Evolutionary conservation across 2,888 invertebrate genomes (phyloP), one percentile per base, ranked within the genome.

Genomic region (Euclidia mi): DNA sequence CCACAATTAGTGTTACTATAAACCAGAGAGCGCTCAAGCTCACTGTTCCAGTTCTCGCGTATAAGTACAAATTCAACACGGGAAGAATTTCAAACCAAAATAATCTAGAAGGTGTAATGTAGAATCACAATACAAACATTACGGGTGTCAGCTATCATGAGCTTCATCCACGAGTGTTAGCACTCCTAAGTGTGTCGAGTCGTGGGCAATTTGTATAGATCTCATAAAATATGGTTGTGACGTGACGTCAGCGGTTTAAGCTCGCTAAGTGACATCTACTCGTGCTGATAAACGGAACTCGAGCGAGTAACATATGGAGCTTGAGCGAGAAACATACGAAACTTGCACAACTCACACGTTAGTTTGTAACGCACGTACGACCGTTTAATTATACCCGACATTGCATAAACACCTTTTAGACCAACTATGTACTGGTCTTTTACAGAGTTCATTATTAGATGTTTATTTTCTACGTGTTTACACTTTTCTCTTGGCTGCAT

Each of bases 131-230:
- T n/a, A 28, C 31, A 47, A 25, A 52, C 51, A 35, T 55, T 46
- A 57, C 35, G 31, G 25, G 31, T 55, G 38, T 29, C 12, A 25
- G 25, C 28, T 55, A 35, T 29, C 12, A 51, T 2, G 49, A 44
- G 52, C 35, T 64, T 45, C 45, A 57, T 56, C 43, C 31, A 49
- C 47, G 14, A 40, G 44, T 58, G 51, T 63, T 40, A 48, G 41
- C 51, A 52, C 32, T 59, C 38, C 18, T 38, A 64, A 56, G 42
- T 57, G 42, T 66, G 53, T 52, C 47, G 63, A 64, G 60, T 63
- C 34, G 55, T 47, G 49, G 56, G 45, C 48, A 59, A 70, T 73
- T 66, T 70, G 53, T 72, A 63, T 56, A 52, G 71, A 59, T 69
- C 58, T 63, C 46, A 43, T 50, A 43, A 56, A 64, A 49, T 57